A percentile compares a stretch with the other conserved stretches of the same genome.
Evolutionary conservation across 2,888 invertebrate species (phyloP).

Genomic region (Magallana nippona): DNA sequence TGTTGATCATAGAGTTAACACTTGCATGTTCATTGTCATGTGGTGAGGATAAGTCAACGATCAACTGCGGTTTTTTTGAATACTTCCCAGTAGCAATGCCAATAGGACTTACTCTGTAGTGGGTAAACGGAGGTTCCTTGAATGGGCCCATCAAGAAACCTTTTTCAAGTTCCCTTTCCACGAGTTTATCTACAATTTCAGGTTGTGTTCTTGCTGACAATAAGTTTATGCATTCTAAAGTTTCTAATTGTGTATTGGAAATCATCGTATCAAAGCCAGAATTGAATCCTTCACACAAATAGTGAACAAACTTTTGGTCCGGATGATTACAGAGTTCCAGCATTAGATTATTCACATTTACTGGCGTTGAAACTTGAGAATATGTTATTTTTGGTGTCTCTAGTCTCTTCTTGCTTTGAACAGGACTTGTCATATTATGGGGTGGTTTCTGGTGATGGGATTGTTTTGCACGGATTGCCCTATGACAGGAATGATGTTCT

Average conservation of each 20-base stretch:
- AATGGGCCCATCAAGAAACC: conserved; percentile 16
- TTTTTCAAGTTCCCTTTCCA: conserved; percentile 22
- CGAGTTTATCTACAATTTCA: conserved; percentile 15
- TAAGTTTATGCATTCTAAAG: conserved; percentile 33
- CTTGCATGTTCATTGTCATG: conserved; percentile 47
- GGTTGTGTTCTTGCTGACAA: conserved; percentile 12
- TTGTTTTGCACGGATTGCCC: no score
- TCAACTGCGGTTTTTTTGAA: conserved; percentile 48
- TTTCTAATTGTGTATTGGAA: not conserved
- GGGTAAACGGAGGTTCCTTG: not conserved
- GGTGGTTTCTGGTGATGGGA: no score
- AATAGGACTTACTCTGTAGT: conserved; percentile 36
- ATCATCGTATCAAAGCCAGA: conserved; percentile 34
- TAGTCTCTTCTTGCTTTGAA: not conserved
- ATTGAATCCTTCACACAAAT: conserved; percentile 34
- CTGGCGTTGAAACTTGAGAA: conserved; percentile 1
- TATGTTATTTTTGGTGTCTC: not conserved
- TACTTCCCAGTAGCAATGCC: conserved; percentile 43
- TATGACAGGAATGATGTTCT: no score
- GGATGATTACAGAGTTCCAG: conserved; percentile 26
- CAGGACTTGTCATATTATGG: no score
- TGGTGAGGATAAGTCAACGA: conserved; percentile 56
- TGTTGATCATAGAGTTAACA: conserved; percentile 57
- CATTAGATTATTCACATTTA: not conserved
- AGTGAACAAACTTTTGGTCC: conserved; percentile 23